Conservation (phyloP, 2,888 invertebrate genomes). For the Callyntrura sp. region DNA sequence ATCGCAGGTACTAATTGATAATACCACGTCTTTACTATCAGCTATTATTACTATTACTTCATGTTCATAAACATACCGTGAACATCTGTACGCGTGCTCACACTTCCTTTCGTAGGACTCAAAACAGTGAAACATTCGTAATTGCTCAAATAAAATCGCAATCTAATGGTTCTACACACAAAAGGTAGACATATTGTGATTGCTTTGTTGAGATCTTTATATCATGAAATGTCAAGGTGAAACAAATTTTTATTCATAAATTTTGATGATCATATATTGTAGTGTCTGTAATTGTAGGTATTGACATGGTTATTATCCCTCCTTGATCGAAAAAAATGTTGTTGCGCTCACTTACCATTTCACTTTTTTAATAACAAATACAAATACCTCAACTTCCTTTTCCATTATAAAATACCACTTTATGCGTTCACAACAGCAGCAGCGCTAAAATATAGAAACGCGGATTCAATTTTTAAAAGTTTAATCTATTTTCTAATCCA, state of each 20-base stretch:
- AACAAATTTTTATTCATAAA: conserved; percentile 8
- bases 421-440: neutral
- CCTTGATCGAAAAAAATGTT: conserved; percentile 35
- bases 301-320: conserved; percentile 52
- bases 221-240: neutral
- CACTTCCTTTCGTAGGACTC: neutral
- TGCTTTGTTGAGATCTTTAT: too few species aligned
- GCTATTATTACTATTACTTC: neutral
- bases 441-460: neutral
- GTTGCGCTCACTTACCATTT: conserved; percentile 22
- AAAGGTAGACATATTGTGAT: too few species aligned
- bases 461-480: neutral
- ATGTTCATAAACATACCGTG: too few species aligned
- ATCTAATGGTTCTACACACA: neutral
- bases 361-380: conserved; percentile 20
- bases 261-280: neutral
- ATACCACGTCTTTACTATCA: too few species aligned
- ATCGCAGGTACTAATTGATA: conserved; percentile 37
- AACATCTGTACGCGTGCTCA: neutral
- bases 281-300: conserved; percentile 30
- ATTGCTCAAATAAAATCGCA: conserved; percentile 2
- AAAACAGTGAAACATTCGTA: neutral
- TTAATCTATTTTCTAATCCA: neutral
- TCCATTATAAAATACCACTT: neutral
- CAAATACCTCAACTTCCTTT: neutral